Evolutionary conservation across 2,113 vertebrate genomes (phyloP), one percentile per base, ranked within the genome.

Genomic region (Platysteira castanea): DNA sequence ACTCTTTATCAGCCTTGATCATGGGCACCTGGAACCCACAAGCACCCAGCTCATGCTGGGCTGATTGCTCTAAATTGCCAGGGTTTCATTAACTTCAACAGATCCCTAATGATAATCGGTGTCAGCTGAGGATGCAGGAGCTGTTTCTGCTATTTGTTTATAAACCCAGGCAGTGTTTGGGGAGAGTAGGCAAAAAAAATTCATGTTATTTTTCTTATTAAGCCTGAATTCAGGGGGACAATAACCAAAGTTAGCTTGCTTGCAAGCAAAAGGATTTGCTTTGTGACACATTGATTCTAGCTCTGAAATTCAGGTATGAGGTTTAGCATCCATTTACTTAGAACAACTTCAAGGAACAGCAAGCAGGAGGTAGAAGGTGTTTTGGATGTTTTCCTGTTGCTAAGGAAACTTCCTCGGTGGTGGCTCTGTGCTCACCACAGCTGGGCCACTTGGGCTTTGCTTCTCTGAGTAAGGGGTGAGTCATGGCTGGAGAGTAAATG

Each of bases 351-450:
- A 90, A 96, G 86, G 86, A 93, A 79, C 7, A 83, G 27, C 1
- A 10, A 97, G 85, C 74, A 90, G 87, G 39, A 95, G 93, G 77
- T 84, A 76, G 76, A 93, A 92, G 86, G 92, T 23, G 52, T 68
- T 89, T 93, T 70, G 89, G 88, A 78, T 96, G 87, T 91, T 97
- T 97, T 93, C 12, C 21, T 83, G 84, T 98, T 98, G 95, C 97
- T 95, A 96, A 84, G 96, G 96, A 53, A 95, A 97, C 91, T 88
- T 57, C 65, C 82, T 96, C 42, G 1, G 53, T 52, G 83, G 54
- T 95, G 96, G 91, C 84, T 68, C 75, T 77, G 71, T 39, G 68
- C 86, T 95, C 83, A 61, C 70, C 54, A 56, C 61, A 65, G 90
- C 57, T 81, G 90, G 94, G 90, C 94, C 96, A 89, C 90, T 88